Percentiles rank a stretch among this genome's conserved stretches.
These are phyloP conservation scores for Eretmocerus hayati DNA, from an alignment of 2,888 invertebrate genomes.

Conservation along the genomic window DNA sequence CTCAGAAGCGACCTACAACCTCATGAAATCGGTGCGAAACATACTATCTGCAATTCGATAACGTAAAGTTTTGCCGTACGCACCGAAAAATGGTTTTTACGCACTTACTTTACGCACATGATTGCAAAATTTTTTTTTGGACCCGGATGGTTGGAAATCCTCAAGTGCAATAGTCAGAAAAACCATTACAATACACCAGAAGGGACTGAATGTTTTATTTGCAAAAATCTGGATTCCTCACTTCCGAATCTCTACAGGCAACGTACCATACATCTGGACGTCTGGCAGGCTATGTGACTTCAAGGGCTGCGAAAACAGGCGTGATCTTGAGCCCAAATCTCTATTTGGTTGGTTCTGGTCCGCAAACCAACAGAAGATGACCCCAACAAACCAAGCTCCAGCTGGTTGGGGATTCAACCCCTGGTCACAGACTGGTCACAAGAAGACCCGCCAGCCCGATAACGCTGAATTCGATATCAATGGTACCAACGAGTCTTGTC, in stretches of 20 bases:
- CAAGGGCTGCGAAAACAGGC: constrained; percentile 82
- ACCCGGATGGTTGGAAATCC: too few relatives aligned
- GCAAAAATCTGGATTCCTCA: too few relatives aligned
- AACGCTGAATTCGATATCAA: constrained; percentile 89
- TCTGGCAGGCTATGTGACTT: constrained; percentile 88
- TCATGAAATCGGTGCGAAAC: too few relatives aligned
- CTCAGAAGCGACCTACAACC: too few relatives aligned
- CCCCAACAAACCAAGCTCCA: constrained; percentile 68
- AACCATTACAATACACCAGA: neutral
- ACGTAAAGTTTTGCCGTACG: too few relatives aligned
- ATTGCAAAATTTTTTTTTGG: too few relatives aligned
- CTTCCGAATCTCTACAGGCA: too few relatives aligned
- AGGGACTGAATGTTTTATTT: neutral
- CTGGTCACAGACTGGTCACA: constrained; percentile 87
- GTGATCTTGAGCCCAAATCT: constrained; percentile 79
- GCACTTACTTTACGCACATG: too few relatives aligned
- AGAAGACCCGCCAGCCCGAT: constrained; percentile 80
- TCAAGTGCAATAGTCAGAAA: too few relatives aligned
- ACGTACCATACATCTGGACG: constrained; percentile 90
- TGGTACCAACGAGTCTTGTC: constrained; percentile 78
- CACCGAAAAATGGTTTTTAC: too few relatives aligned
- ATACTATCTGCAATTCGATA: too few relatives aligned
- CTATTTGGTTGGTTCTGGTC: constrained; percentile 92
- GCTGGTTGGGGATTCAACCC: constrained; percentile 77
- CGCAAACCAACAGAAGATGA: constrained; percentile 78